phyloP scores from a whole-genome alignment of 2,113 vertebrate species.

The Centropus unirufus region DNA sequence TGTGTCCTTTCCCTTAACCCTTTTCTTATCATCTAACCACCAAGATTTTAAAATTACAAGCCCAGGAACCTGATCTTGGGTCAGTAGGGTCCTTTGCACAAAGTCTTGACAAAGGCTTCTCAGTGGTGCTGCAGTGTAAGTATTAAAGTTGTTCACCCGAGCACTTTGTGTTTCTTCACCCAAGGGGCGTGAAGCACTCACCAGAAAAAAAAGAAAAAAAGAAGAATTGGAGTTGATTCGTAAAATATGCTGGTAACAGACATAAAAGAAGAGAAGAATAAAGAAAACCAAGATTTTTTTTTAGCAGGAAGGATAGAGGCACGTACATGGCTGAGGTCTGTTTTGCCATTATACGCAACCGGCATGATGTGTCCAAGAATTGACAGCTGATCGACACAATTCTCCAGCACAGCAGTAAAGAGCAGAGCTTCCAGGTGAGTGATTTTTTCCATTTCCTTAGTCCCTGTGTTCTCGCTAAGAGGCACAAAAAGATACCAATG shows the following conservation, averaged over 20 bases:
- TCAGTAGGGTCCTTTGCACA: neutral
- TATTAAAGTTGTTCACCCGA: neutral
- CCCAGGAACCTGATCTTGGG: neutral
- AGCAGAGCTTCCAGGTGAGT: slow-evolving; percentile 72
- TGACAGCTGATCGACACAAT: slow-evolving; percentile 78
- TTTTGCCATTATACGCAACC: neutral
- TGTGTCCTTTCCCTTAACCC: neutral
- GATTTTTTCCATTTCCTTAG: slow-evolving; percentile 43
- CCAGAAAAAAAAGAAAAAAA: neutral
- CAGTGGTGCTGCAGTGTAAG: neutral
- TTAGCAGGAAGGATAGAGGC: neutral
- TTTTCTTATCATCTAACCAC: neutral
- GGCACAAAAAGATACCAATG: neutral
- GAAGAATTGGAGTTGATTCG: neutral
- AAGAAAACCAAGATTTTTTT: no score
- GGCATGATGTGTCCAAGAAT: slow-evolving; percentile 81
- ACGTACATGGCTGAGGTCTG: slow-evolving; percentile 53
- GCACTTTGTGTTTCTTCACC: neutral
- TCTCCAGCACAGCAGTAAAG: slow-evolving; percentile 78
- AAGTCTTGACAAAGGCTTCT: neutral
- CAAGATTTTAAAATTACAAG: neutral
- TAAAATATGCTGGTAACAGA: neutral
- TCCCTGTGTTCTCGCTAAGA: neutral
- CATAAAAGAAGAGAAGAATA: neutral
- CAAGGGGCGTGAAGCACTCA: neutral